Base-by-base conservation (phyloP, 2,113 vertebrate genomes). In the Trogon melanurus region DNA sequence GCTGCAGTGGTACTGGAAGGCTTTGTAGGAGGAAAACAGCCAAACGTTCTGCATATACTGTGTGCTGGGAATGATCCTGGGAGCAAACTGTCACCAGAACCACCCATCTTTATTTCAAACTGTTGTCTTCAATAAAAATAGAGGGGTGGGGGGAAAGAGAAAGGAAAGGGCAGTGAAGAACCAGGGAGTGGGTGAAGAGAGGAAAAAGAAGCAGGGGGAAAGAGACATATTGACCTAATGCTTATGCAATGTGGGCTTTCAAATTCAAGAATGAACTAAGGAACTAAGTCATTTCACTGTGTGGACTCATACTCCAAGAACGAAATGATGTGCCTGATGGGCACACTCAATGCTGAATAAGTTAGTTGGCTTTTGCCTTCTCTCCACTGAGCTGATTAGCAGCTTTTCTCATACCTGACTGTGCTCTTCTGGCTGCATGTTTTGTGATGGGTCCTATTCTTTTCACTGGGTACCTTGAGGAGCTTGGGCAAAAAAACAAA, bases 371-470 rank as follows among this genome's bases (percentile, higher is more conserved):
- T 74, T 92, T 79, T 79, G 38, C 30, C 5, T 84, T 85, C 57
- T 45, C 32, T 53, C 44, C 23, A 23, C 18, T 29, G 54, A 3
- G 11, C 15, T 25, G 36, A 66, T 60, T 36, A 53, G 67, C 6
- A 58, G 16, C 23, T 50, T 4, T 60, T 50, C 44, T 81, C 96
- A 57, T 98, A 99, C 99, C 98, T 76, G 98, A 81, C 5, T 97
- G 91, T 9, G 97, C 96, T 94, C 95, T 98, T 66, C 97, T 98
- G 94, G 97, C 97, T 51, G 97, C 87, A 30, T 96, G 96, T 57
- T 96, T 88, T 61, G 91, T 61, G 14, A 96, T 47, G 15, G 93
- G 97, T 1, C 98, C 93, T 0, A 94, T 98, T 93, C 96, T 98
- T 82, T 96, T 98, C 61, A 97, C 44, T 30, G 88, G 60, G 53